A percentile compares a stretch with the other conserved stretches of the same genome.
Conservation (phyloP, 1,140 invertebrate genomes). For the Diorhabda elongata region DNA sequence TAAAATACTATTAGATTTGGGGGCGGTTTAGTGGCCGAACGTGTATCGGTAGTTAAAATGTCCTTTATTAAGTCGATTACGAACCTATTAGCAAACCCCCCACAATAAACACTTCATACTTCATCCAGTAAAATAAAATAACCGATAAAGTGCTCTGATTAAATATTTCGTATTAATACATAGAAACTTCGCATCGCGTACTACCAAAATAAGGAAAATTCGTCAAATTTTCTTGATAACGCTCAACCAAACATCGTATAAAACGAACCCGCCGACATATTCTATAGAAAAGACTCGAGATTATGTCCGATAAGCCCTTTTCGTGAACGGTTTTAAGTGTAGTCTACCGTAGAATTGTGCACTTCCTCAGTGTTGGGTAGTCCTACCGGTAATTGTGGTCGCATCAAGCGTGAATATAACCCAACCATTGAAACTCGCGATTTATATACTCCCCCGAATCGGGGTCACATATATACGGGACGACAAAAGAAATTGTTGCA, state of each 20-base stretch:
- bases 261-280: background rate
- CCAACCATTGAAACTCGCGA: background rate
- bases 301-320: constrained; percentile 5
- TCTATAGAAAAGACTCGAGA: constrained; percentile 1
- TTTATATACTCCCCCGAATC: background rate
- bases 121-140: no score
- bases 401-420: constrained; percentile 17
- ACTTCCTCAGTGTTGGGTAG: constrained; percentile 20
- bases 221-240: background rate
- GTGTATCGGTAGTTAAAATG: no score
- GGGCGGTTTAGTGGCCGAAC: no score
- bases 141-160: no score
- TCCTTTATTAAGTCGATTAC: no score
- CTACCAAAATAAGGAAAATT: no score
- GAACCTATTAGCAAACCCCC: no score
- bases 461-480: constrained; percentile 9
- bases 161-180: no score
- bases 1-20: no score
- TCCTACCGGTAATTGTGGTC: constrained; percentile 16
- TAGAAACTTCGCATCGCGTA: no score
- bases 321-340: constrained; percentile 12
- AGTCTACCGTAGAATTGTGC: constrained; percentile 19
- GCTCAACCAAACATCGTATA: constrained; percentile 2
- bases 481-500: no score
- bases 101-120: no score